A percentile compares a stretch with the other conserved stretches of the same genome.
phyloP scores from a whole-genome alignment of 2,113 vertebrate species.

The Colaptes auratus region DNA sequence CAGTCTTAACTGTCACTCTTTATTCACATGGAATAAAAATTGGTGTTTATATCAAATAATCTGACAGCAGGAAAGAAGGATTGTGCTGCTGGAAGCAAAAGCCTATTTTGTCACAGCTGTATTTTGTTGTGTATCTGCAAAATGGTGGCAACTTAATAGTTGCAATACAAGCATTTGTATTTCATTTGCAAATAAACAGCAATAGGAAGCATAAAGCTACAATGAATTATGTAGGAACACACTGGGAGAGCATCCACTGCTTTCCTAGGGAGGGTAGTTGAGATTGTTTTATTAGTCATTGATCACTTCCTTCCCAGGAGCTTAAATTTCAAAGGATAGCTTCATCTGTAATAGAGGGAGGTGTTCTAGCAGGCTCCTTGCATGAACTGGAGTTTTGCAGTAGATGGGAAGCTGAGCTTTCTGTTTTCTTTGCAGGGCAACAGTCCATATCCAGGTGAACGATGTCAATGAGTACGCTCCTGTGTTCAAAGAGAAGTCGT shows the following conservation, averaged over 20 bases:
- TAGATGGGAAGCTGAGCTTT: not conserved
- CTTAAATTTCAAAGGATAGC: not conserved
- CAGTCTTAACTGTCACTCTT: not conserved
- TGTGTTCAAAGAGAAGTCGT: conserved; percentile 95
- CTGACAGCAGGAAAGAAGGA: not conserved
- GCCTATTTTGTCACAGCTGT: not conserved
- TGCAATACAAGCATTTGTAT: not conserved
- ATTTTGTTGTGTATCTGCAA: not conserved
- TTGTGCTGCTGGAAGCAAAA: not conserved
- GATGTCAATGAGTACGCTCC: conserved; percentile 95
- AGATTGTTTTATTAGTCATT: not conserved
- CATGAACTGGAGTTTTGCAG: not conserved
- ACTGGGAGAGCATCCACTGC: not conserved
- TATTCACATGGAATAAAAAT: not conserved
- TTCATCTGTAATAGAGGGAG: not conserved
- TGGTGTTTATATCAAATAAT: not conserved
- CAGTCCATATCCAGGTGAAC: conserved; percentile 96
- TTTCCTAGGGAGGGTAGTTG: not conserved
- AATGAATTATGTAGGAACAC: not conserved
- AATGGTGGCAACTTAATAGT: not conserved
- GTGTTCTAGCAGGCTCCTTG: not conserved
- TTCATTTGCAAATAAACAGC: not conserved
- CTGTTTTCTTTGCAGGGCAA: conserved; percentile 79
- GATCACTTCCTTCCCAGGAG: not conserved
- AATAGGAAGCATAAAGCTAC: not conserved